These are phyloP conservation scores for Aphelocoma californica DNA, from an alignment of 2,797 vertebrate genomes.

Conservation along the genomic window DNA sequence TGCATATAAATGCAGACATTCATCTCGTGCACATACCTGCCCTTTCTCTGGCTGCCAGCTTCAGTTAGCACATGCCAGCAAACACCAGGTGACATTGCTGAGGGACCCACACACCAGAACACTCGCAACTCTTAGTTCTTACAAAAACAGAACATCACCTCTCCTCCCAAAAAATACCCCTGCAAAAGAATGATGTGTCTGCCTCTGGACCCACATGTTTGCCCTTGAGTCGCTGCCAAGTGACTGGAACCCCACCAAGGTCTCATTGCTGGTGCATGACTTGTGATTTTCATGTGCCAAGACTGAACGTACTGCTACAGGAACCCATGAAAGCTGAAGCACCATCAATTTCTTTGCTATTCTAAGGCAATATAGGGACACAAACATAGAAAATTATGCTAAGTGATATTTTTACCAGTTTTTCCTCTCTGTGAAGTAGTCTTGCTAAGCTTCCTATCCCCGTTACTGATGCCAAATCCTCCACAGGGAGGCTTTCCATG, in stretches of 20 bases:
- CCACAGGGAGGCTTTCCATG: fast-evolving
- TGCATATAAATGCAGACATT: background rate
- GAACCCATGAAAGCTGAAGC: background rate
- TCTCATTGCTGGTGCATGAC: background rate
- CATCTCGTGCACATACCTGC: background rate
- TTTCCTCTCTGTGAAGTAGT: background rate
- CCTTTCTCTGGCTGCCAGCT: slow-evolving; percentile 10
- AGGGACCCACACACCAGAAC: background rate
- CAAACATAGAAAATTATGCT: background rate
- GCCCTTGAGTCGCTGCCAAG: background rate
- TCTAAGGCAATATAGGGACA: background rate
- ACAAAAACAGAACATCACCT: background rate
- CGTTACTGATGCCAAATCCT: background rate
- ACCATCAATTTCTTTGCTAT: background rate
- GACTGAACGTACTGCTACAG: background rate
- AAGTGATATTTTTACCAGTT: background rate
- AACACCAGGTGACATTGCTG: background rate
- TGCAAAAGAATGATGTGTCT: background rate
- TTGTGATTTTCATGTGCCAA: background rate
- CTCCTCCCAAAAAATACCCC: background rate
- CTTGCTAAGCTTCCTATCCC: background rate
- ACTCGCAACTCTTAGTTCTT: background rate
- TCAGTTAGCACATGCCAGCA: background rate
- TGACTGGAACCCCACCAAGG: background rate
- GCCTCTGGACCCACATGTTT: background rate